Conservation (phyloP, 1,140 invertebrate genomes). For the Microplitis mediator region DNA sequence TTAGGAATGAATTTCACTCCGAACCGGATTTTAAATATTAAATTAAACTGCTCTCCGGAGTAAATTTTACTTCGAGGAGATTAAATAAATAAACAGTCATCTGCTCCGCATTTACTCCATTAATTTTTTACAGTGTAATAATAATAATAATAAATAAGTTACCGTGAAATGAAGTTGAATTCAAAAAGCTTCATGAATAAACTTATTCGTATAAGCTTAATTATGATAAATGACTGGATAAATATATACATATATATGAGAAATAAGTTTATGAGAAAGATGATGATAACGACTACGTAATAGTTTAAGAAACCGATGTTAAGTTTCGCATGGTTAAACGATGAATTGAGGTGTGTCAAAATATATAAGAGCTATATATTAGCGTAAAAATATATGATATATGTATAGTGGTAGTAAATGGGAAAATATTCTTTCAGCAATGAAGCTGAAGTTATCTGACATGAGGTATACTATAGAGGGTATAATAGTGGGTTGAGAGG, state of each 20-base stretch:
- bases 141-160: neutral
- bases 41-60: too few relatives aligned
- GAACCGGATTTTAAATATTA: too few relatives aligned
- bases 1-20: too few relatives aligned
- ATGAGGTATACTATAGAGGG: too few relatives aligned
- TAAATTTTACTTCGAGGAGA: too few relatives aligned
- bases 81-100: too few relatives aligned
- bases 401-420: constrained; percentile 4
- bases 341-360: constrained; percentile 45
- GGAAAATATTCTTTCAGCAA: constrained; percentile 18
- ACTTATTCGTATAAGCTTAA: constrained; percentile 40
- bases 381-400: neutral
- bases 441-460: neutral
- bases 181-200: constrained; percentile 9
- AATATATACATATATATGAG: too few relatives aligned
- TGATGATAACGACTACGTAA: constrained; percentile 26
- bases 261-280: neutral
- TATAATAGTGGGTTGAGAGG: constrained; percentile 18
- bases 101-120: too few relatives aligned
- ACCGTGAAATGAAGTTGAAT: neutral
- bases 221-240: constrained; percentile 53
- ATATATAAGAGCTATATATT: neutral
- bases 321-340: constrained; percentile 46
- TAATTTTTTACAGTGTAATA: too few relatives aligned
- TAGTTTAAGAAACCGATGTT: constrained; percentile 59